Conservation (phyloP, 2,888 invertebrate species). For the Eucriotettix oculatus region DNA sequence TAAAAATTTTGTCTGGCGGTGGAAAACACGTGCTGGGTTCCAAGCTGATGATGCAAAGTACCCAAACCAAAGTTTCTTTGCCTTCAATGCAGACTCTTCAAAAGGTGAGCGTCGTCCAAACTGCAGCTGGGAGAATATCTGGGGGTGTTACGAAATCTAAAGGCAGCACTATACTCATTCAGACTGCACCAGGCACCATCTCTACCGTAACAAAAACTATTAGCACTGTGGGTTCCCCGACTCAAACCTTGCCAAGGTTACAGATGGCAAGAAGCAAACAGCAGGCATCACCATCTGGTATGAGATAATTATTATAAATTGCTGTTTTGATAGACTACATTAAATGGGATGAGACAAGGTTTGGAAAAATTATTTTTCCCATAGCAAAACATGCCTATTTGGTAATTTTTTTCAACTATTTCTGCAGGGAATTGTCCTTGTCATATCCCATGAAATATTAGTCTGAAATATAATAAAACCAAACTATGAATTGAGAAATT, state of each 20-base stretch:
- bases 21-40: constrained; percentile 10
- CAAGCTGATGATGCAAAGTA: constrained; percentile 9
- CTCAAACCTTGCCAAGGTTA: not conserved
- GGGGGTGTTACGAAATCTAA: constrained; percentile 3
- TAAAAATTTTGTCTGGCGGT: constrained; percentile 24
- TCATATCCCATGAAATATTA: no score
- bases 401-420: no score
- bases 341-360: no score
- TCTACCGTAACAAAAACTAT: not conserved
- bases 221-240: not conserved
- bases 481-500: no score
- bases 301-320: no score
- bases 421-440: no score
- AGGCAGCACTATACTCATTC: constrained; percentile 7
- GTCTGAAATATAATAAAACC: no score
- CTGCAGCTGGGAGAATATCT: constrained; percentile 1
- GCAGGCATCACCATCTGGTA: not conserved
- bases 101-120: not conserved
- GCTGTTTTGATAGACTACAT: no score
- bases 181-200: constrained; percentile 5
- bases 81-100: constrained; percentile 3
- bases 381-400: no score
- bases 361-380: no score
- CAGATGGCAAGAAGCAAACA: not conserved
- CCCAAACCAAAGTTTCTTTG: constrained; percentile 8